Base-by-base conservation (phyloP, 2,888 invertebrate species). In the Eumacrocentrus americanus region DNA sequence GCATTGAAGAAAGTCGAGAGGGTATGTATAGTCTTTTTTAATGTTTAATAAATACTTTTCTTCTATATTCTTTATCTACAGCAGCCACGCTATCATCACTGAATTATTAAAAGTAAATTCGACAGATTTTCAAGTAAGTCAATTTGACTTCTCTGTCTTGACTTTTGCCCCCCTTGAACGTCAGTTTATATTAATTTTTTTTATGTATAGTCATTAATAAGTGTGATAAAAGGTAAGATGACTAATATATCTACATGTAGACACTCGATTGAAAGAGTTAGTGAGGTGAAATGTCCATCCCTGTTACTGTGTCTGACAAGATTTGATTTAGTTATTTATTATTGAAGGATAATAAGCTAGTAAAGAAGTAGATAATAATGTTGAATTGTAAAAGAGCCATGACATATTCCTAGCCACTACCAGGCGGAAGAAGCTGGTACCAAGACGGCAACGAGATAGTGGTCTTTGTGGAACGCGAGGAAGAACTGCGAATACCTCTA, bases 1-100 rank as follows among this genome's bases (percentile, higher is more conserved):
- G 87, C 90, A 46, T 87, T 95, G 72, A 94, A 95, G 83, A 94
- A 95, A 87, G 94, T 94, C 63, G 95, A 95, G 86, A 93, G 89
- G 92, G 95, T 95, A 89, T 84, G 86, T 81, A 29, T 29, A 6
- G 29, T 4, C 4, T 9, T 29, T 29, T 29, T 29, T 29, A 29
- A 29, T 29, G 29, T 9, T 29, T 9, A 37, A 40, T 12, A 12
- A 14, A 22, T 44, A 42, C 20, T 35, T 35, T n/a, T 44, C 6
- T 46, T n/a, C n/a, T 46, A 46, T 25, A 42, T 35, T 58, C 1
- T 18, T 25, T 37, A 20, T 52, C 20, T 38, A 40, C 35, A 54
- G 46, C 29, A 16, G n/a, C n/a, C n/a, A 9, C 29, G 20, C 16
- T 12, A 57, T 20, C n/a, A 25, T 12, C 7, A 9, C 11, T 42